Percentiles rank a stretch among this genome's conserved stretches.
These are phyloP conservation scores for Jacana jacana DNA, from an alignment of 2,113 vertebrate genomes.

Conservation along the genomic window DNA sequence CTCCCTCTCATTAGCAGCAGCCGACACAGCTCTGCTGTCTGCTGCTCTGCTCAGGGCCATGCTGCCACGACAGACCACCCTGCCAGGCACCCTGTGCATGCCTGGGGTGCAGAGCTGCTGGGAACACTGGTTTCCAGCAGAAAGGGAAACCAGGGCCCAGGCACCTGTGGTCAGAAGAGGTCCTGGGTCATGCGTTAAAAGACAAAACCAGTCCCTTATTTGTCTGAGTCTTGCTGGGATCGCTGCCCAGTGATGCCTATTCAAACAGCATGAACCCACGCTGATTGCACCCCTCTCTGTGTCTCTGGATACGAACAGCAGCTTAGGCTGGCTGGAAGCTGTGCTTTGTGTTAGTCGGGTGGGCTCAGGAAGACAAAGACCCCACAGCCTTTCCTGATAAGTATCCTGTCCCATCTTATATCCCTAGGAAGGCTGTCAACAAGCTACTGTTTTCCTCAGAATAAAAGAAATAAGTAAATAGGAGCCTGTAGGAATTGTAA, in stretches of 20 bases:
- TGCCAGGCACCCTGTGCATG: not conserved
- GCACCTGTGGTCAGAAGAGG: not conserved
- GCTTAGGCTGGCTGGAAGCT: not conserved
- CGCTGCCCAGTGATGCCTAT: not conserved
- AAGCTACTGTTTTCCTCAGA: not conserved
- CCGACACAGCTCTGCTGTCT: not conserved
- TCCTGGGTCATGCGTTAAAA: not conserved
- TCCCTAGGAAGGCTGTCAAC: not conserved
- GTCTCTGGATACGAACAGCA: not conserved
- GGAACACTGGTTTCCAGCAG: not conserved
- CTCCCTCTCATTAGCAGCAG: not conserved
- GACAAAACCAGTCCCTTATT: not conserved
- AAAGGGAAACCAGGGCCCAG: fast-evolving
- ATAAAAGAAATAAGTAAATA: fast-evolving
- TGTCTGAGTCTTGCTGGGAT: not conserved
- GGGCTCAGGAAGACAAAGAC: not conserved
- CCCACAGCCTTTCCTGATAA: not conserved
- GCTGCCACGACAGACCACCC: not conserved
- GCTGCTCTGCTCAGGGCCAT: fast-evolving
- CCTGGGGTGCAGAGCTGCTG: not conserved
- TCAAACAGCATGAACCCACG: not conserved
- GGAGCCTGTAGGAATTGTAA: not conserved
- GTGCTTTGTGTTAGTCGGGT: fast-evolving
- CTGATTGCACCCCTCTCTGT: not conserved
- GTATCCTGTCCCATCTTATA: not conserved